Percentiles rank a stretch among this genome's conserved stretches.
phyloP scores from a whole-genome alignment of 2,113 vertebrate species.

The Romanogobio albipinnatus region DNA sequence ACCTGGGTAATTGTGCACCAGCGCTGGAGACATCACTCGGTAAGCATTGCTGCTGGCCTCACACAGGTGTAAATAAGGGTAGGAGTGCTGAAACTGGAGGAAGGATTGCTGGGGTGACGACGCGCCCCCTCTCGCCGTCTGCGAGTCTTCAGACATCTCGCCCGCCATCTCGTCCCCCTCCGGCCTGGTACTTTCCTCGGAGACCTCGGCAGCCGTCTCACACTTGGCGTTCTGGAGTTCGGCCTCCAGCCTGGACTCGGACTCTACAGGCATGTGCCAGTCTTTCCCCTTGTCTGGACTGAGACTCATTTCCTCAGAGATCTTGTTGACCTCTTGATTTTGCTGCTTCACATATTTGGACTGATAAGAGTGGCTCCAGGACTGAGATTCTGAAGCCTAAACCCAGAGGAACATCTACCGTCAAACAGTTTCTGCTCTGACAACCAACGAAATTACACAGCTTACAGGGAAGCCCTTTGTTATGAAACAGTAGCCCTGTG shows the following conservation, averaged over 20 bases:
- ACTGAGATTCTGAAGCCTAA: conserved; percentile 90
- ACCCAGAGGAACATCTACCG: conserved; percentile 73
- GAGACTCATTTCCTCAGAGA: conserved; percentile 86
- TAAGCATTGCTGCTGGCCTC: conserved; percentile 89
- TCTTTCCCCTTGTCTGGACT: conserved; percentile 88
- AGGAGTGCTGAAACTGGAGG: conserved; percentile 94
- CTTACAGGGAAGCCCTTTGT: conserved; percentile 55
- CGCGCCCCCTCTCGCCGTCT: conserved; percentile 83
- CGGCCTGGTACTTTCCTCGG: conserved; percentile 87
- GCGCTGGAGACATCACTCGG: conserved; percentile 90
- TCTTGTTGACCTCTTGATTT: conserved; percentile 85
- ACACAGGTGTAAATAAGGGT: conserved; percentile 95
- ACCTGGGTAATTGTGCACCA: conserved; percentile 98
- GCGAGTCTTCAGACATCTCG: conserved; percentile 85
- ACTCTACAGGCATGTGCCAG: conserved; percentile 80
- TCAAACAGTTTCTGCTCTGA: conserved; percentile 58
- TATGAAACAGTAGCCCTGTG: conserved; percentile 41
- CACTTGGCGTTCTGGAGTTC: conserved; percentile 86
- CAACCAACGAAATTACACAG: conserved; percentile 51
- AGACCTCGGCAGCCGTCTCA: conserved; percentile 76
- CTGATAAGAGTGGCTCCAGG: conserved; percentile 91
- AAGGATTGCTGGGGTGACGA: conserved; percentile 95
- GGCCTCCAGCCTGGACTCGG: conserved; percentile 82
- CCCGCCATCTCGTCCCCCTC: conserved; percentile 82
- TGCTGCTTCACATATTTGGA: conserved; percentile 92